Percentiles rank a stretch among this genome's conserved stretches.
phyloP scores from a whole-genome alignment of 2,888 invertebrate species.

The Eremobia ochroleuca region DNA sequence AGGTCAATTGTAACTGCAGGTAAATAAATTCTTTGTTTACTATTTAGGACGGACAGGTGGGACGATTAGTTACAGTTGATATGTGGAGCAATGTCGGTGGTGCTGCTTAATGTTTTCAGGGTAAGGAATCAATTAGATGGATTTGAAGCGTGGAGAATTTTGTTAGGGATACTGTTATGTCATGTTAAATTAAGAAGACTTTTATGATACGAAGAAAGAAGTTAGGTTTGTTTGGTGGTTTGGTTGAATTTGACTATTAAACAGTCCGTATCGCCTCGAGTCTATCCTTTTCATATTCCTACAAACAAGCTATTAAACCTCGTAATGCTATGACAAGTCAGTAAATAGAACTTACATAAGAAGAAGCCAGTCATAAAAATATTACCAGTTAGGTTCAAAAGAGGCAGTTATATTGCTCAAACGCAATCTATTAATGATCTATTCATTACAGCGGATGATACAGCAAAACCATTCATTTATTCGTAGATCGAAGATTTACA shows the following conservation, averaged over 20 bases:
- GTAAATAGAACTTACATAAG: conserved; percentile 10
- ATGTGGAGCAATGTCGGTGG: conserved; percentile 58
- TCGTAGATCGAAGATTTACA: not conserved
- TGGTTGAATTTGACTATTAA: not conserved
- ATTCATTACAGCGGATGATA: conserved; percentile 46
- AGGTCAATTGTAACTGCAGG: conserved; percentile 39
- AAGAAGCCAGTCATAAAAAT: conserved; percentile 10
- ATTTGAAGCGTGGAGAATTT: conserved; percentile 5
- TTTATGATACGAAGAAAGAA: not conserved
- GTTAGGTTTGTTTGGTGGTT: too few species aligned
- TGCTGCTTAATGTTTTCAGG: conserved; percentile 23
- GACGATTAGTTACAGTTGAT: conserved; percentile 33
- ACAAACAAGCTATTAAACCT: not conserved
- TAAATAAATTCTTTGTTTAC: conserved; percentile 56
- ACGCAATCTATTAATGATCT: conserved; percentile 38
- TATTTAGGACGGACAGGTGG: conserved; percentile 53
- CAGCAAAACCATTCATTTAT: conserved; percentile 25
- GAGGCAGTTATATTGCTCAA: conserved; percentile 23
- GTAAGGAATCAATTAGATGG: conserved; percentile 19
- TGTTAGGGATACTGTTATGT: not conserved
- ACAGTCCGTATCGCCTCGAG: not conserved
- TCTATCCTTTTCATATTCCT: conserved; percentile 2
- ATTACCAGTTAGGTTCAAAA: conserved; percentile 30
- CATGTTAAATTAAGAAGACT: not conserved
- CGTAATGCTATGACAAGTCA: conserved; percentile 1